phyloP scores from a whole-genome alignment of 1,140 invertebrate genomes.

The Drosophila prosaltans region DNA sequence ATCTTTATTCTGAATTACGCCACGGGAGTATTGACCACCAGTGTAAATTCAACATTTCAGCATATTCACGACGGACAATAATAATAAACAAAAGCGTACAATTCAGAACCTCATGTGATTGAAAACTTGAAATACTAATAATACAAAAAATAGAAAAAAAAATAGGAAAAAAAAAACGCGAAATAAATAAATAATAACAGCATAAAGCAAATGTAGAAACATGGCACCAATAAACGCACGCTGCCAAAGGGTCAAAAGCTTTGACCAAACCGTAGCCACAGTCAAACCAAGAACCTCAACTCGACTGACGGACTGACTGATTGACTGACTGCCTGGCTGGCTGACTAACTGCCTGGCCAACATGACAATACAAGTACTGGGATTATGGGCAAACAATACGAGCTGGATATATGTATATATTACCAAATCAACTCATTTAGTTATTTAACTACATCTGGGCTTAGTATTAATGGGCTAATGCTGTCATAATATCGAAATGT shows the following conservation, averaged over 20 bases:
- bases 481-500: constrained; percentile 2
- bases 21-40: constrained; percentile 83
- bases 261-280: not conserved
- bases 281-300: constrained; percentile 1
- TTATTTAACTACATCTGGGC: not conserved
- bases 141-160: constrained; percentile 58
- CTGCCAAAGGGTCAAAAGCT: constrained; percentile 27
- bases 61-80: constrained; percentile 72
- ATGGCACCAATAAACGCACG: constrained; percentile 12
- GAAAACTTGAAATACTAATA: constrained; percentile 71
- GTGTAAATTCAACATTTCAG: constrained; percentile 81
- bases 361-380: constrained; percentile 7
- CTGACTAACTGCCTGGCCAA: not conserved
- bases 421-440: not conserved
- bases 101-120: constrained; percentile 73
- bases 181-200: constrained; percentile 57
- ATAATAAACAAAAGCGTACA: constrained; percentile 70
- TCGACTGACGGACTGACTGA: not conserved
- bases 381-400: not conserved
- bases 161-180: constrained; percentile 61
- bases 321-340: not conserved
- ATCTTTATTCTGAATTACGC: constrained; percentile 82
- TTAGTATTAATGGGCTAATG: not conserved
- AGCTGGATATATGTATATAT: not conserved
- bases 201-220: constrained; percentile 44